Evolutionary conservation across 30 jellyfish, hydroid and myxozoan genomes (phyloP).

Genomic region (Pelagia noctiluca): DNA sequence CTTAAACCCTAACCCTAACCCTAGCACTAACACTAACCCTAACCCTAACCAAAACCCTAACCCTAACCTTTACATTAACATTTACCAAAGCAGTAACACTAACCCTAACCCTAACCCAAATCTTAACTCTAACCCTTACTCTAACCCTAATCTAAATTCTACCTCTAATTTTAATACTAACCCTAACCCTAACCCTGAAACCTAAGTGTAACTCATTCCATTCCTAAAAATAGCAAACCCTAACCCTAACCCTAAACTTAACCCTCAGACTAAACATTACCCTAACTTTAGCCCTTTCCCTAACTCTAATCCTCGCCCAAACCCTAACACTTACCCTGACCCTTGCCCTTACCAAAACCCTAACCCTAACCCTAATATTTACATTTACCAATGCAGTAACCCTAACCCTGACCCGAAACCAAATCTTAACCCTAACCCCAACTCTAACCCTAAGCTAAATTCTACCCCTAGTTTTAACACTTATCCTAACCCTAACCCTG

Average conservation of each 20-base stretch:
- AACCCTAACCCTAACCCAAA: slow-evolving; percentile 30
- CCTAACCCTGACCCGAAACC: slow-evolving; percentile 15
- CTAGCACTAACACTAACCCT: slow-evolving; percentile 37
- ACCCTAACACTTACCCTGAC: slow-evolving; percentile 13
- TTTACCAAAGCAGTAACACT: slow-evolving; percentile 9
- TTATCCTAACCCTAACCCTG: too few species aligned
- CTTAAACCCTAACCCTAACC: too few species aligned
- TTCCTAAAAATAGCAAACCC: not conserved
- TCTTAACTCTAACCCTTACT: slow-evolving; percentile 17
- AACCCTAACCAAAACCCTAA: too few species aligned
- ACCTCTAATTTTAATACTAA: slow-evolving; percentile 34
- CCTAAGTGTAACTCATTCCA: not conserved
- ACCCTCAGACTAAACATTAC: slow-evolving; percentile 1
- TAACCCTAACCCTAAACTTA: not conserved
- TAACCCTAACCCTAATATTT: slow-evolving; percentile 7
- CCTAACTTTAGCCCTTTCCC: slow-evolving; percentile 9
- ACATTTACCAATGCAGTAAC: not conserved
- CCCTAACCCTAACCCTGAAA: slow-evolving; percentile 31
- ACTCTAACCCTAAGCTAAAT: not conserved
- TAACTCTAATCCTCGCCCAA: slow-evolving; percentile 6
- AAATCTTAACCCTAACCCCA: slow-evolving; percentile 14
- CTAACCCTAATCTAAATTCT: slow-evolving; percentile 14
- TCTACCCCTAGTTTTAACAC: too few species aligned
- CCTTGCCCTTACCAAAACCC: slow-evolving; percentile 10
- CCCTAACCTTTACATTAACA: slow-evolving; percentile 37